These are phyloP conservation scores for Calycopis cecrops DNA, from an alignment of 1,140 invertebrate genomes.

Conservation along the genomic window DNA sequence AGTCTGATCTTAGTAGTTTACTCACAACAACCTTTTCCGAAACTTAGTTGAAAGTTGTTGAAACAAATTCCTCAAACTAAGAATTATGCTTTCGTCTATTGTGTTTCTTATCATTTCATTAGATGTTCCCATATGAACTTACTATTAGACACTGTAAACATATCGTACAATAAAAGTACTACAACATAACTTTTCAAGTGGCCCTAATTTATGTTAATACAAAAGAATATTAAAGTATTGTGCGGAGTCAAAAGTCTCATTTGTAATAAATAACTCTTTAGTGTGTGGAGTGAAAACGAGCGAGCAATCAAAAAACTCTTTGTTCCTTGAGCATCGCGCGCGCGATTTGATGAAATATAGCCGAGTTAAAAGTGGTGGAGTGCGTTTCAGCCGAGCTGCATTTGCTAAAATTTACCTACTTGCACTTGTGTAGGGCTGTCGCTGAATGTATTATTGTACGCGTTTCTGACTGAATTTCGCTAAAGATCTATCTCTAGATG, in stretches of 20 bases:
- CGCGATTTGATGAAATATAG: conserved; percentile 42
- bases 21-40: no score
- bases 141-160: no score
- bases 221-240: not conserved
- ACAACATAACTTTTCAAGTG: no score
- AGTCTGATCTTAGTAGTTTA: no score
- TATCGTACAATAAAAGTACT: no score
- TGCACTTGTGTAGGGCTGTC: conserved; percentile 20
- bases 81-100: no score
- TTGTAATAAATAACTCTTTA: conserved; percentile 3
- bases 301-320: conserved; percentile 25
- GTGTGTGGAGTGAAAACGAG: conserved; percentile 1
- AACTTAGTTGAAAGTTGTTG: no score
- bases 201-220: not conserved
- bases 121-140: no score
- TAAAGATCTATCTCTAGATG: no score
- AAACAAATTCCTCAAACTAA: no score
- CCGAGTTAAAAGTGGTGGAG: conserved; percentile 25
- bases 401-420: conserved; percentile 27
- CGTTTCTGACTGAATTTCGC: no score
- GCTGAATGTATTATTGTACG: not conserved
- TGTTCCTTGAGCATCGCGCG: conserved; percentile 24
- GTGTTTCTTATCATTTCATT: no score
- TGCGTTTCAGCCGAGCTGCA: conserved; percentile 25
- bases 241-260: conserved; percentile 2